Evolutionary conservation across 2,888 invertebrate species (phyloP).

Genomic region (Corbicula japonica): DNA sequence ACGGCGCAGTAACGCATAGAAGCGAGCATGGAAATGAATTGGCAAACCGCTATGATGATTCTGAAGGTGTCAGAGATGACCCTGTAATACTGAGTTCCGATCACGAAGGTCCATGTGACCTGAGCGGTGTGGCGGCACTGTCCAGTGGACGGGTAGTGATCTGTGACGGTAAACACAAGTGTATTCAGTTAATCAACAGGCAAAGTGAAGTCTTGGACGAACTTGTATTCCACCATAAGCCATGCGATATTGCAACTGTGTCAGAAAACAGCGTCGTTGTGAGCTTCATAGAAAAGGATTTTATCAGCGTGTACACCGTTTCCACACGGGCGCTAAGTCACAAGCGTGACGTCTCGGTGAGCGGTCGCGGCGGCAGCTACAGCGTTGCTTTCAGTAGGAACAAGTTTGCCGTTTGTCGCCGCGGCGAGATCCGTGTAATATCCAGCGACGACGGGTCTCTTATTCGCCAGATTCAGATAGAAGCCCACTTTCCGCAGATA

Average conservation of each 20-base stretch:
- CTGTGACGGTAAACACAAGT: conserved; percentile 59
- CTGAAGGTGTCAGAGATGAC: conserved; percentile 30
- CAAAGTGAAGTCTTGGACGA: conserved; percentile 57
- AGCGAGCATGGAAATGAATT: neutral
- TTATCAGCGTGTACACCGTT: conserved; percentile 49
- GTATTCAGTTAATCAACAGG: conserved; percentile 56
- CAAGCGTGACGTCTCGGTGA: conserved; percentile 42
- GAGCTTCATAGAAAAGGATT: conserved; percentile 63
- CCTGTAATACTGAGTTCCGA: conserved; percentile 38
- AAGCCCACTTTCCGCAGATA: conserved; percentile 60
- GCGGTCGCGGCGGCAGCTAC: conserved; percentile 63
- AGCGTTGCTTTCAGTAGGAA: conserved; percentile 51
- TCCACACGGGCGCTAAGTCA: conserved; percentile 43
- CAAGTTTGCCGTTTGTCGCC: conserved; percentile 59
- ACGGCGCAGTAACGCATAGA: neutral
- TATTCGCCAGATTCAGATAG: conserved; percentile 49
- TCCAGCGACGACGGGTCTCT: conserved; percentile 42
- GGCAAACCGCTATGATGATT: neutral
- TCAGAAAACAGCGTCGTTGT: conserved; percentile 53
- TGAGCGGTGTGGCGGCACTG: conserved; percentile 55
- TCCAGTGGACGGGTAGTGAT: conserved; percentile 52
- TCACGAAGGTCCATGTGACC: conserved; percentile 57
- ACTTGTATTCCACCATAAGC: conserved; percentile 52
- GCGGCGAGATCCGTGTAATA: conserved; percentile 60
- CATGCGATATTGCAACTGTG: conserved; percentile 50